Evolutionary conservation across 2,113 vertebrate species (phyloP), one percentile per base, ranked within the genome.

Genomic region (Argyrosomus japonicus): DNA sequence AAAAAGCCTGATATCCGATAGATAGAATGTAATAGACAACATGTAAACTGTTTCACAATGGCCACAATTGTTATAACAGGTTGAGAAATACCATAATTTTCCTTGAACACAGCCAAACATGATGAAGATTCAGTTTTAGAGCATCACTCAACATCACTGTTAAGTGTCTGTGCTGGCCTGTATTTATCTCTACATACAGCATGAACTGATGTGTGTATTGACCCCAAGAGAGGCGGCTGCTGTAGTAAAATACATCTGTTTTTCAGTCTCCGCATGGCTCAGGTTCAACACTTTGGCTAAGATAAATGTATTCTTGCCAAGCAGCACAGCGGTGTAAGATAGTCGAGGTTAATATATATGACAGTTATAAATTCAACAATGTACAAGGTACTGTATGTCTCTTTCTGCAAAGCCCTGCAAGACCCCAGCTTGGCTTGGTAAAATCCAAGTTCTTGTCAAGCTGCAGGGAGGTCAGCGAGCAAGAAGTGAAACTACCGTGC

Each of bases 291-390:
- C 53, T 79, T 65, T 81, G 70, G 57, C 74, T 73, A 68, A 81
- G 82, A 91, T 85, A 67, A 90, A 89, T 87, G 69, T 75, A 68
- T 87, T 56, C 50, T 71, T 67, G 58, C 45, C 75, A 68, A 53
- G 74, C 74, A 72, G 81, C 71, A 36, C 68, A 62, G 75, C 48
- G 2, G 54, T 8, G 27, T 51, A 45, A 83, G 68, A 81, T 62
- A 79, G 79, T 70, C 23, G 25, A 82, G 75, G 84, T 88, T 81
- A 89, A 86, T 86, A 75, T 75, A 79, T 67, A 57, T 79, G 77
- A 77, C 70, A 50, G 63, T 67, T 82, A 64, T 50, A 68, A 82
- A 88, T 83, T 81, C 54, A 86, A 77, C 75, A 84, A 72, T 23
- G 43, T 32, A 77, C 40, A 71, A 36, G 14, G 12, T 6, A 53